A percentile compares a stretch with the other conserved stretches of the same genome.
These are phyloP conservation scores for Turnix velox DNA, from an alignment of 2,113 vertebrate genomes.

Conservation along the genomic window DNA sequence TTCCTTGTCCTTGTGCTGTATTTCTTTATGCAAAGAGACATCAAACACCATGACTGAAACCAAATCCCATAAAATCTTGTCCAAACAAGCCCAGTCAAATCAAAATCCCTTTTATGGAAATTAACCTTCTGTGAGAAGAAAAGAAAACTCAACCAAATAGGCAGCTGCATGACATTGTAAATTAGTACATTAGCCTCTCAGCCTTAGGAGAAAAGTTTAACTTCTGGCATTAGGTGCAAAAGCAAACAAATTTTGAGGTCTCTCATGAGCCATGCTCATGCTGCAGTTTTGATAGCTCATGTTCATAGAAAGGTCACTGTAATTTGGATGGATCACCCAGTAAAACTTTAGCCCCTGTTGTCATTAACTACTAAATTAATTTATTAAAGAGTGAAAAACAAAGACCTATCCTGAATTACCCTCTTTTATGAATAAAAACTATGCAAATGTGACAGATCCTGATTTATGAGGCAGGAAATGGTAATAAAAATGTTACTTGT, in stretches of 20 bases:
- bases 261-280: neutral
- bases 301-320: neutral
- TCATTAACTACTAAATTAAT: neutral
- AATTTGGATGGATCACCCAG: neutral
- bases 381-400: neutral
- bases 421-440: neutral
- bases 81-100: slow-evolving; percentile 48
- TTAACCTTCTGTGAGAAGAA: slow-evolving; percentile 33
- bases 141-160: slow-evolving; percentile 30
- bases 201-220: slow-evolving; percentile 27
- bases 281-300: neutral
- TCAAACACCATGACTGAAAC: neutral
- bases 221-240: neutral
- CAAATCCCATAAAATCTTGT: slow-evolving; percentile 49
- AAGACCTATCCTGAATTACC: neutral
- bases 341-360: neutral
- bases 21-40: slow-evolving; percentile 14
- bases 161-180: neutral
- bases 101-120: slow-evolving; percentile 53
- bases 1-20: neutral
- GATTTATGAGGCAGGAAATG: neutral
- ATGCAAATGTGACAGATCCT: neutral
- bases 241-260: slow-evolving; percentile 38
- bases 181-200: slow-evolving; percentile 12
- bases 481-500: neutral